Base-by-base conservation (phyloP, 2,888 invertebrate species). In the Zele albiditarsus region DNA sequence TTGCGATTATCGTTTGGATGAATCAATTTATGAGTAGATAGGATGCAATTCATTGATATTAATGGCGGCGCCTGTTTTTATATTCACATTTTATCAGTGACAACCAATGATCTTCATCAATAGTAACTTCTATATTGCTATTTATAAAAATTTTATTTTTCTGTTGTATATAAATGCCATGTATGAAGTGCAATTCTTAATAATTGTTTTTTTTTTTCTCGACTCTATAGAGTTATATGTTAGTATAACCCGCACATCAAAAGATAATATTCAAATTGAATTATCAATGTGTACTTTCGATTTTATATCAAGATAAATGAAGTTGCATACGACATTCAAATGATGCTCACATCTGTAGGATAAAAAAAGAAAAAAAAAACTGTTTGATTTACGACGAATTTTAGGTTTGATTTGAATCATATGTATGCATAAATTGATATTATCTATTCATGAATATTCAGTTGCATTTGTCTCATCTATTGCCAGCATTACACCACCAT, bases 11-110 rank as follows among this genome's bases (percentile, higher is more conserved):
- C 58, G 67, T 66, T 28, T 12, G n/a, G 33, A 65, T 33, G 42
- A 46, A 62, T 46, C 16, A 20, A 65, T 73, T 73, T 73, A 73
- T 38, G 46, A 25, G 33, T 62, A n/a, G 14, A 62, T 31, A 16
- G 5, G 31, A 6, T 57, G 23, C 20, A 53, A 3, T 28, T 28
- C 28, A 23, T 53, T 46, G 33, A 33, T 25, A 46, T 27, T 46
- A 46, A 38, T 23, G 6, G 60, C 28, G 2, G 25, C 12, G 4
- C 0, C 67, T 25, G 27, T 5, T 33, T 31, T 65, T 31, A 65
- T 65, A 72, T 66, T 66, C 14, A 66, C 58, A 57, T 73, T 71
- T 71, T 8, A 31, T 28, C 20, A 28, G 10, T 46, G 14, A 42
- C 3, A 31, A 31, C n/a, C 28, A 31, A 60, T 60, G 28, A 4